Base-by-base conservation (phyloP, 92 coral and sea anemone genomes). In the Umimayanthus kanabou region DNA sequence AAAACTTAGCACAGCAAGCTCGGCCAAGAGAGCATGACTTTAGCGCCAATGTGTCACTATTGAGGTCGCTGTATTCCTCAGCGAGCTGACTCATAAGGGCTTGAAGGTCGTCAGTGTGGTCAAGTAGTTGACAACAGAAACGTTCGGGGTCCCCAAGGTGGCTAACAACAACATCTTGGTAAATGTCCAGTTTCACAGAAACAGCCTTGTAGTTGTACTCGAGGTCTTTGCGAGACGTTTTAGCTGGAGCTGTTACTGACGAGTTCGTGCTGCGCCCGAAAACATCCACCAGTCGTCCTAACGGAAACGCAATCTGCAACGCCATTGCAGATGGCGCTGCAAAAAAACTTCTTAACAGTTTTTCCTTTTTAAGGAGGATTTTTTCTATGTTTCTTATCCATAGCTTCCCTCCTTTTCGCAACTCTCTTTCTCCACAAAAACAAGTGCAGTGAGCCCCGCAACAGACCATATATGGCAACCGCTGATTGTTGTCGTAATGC, bases 1-100 rank as follows among this genome's bases (percentile, higher is more conserved):
- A 85, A 86, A 93, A 97, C 85, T 91, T 93, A 23, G 99, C 98
- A 91, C 99, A 97, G 77, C 99, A 97, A 2, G 98, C 97, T 73
- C 92, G 91, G 6, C 96, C 95, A 23, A 89, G 90, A 26, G 91
- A 79, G 71, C 98, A 92, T 11, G 98, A 93, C 80, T 87, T 88
- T 58, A 97, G 82, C 18, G 93, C 95, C n/a, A 95, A 89, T 9
- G 81, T 85, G 4, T 92, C 94, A 75, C 92, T 93, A 10, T 90
- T 88, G 4, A 90, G 92, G 39, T 95, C 96, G 53, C 93, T 67
- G 42, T 97, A 97, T 28, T 92, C 92, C 13, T 86, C 93, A 4
- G 96, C 95, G 37, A 97, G 89, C 28, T 90, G 92, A 43, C 91
- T 98, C 96, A 97, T 92, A 6, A 97, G 75, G 10, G 67, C 77